Conservation (phyloP, 2,888 invertebrate genomes). For the Apoda limacodes region DNA sequence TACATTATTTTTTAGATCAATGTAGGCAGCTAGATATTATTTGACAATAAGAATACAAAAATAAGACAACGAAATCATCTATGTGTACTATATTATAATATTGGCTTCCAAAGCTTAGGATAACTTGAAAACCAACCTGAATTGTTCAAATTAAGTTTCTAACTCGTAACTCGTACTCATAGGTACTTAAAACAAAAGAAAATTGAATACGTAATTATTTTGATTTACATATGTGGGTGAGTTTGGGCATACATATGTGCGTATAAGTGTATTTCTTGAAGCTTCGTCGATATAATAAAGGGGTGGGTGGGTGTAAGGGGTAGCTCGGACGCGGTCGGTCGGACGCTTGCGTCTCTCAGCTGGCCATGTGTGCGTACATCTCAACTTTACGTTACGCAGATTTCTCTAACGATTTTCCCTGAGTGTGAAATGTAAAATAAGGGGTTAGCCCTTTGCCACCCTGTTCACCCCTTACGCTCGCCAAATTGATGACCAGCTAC, state of each 20-base stretch:
- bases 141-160: no score
- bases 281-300: slow-evolving; percentile 58
- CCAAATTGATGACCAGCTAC: slow-evolving; percentile 64
- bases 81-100: no score
- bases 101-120: no score
- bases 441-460: slow-evolving; percentile 56
- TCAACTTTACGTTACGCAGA: slow-evolving; percentile 68
- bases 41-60: no score
- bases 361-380: slow-evolving; percentile 52
- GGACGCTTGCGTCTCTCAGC: slow-evolving; percentile 14
- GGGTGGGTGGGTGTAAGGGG: slow-evolving; percentile 29
- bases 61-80: no score
- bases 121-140: no score
- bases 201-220: neutral
- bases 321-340: slow-evolving; percentile 39
- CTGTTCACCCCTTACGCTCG: slow-evolving; percentile 33
- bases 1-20: no score
- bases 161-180: no score
- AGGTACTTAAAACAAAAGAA: neutral
- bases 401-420: slow-evolving; percentile 71
- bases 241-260: slow-evolving; percentile 41
- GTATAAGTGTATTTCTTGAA: slow-evolving; percentile 64
- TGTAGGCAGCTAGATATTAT: no score
- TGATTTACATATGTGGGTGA: slow-evolving; percentile 41
- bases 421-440: slow-evolving; percentile 71